These are phyloP conservation scores for Didymodactylos carnosus DNA, from an alignment of 2,888 invertebrate genomes.

Conservation along the genomic window DNA sequence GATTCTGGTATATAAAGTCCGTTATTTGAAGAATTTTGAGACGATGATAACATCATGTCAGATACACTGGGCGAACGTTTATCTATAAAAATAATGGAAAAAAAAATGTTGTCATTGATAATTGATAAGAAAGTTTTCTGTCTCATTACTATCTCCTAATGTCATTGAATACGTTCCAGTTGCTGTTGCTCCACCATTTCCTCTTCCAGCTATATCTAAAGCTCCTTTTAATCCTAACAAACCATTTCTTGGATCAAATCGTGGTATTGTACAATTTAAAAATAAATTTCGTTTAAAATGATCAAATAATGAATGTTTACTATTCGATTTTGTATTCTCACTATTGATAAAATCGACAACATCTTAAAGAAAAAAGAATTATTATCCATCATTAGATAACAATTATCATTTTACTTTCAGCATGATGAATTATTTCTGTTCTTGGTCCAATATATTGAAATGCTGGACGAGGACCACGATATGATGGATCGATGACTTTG, in stretches of 20 bases:
- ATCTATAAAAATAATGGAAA: no score
- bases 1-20: not conserved
- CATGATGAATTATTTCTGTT: constrained; percentile 8
- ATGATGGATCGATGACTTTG: not conserved
- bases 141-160: not conserved
- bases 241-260: constrained; percentile 12
- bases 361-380: not conserved
- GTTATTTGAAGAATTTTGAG: not conserved
- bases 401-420: not conserved
- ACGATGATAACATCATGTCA: not conserved
- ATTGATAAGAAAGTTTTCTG: not conserved
- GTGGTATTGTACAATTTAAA: constrained; percentile 7
- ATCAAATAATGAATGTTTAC: constrained; percentile 13
- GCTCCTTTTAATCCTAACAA: not conserved
- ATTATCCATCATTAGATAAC: not conserved
- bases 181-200: not conserved
- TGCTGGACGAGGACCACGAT: constrained; percentile 9
- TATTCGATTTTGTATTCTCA: constrained; percentile 9
- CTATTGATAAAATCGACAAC: constrained; percentile 12
- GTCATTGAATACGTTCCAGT: not conserved
- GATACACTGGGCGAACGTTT: no score
- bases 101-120: no score
- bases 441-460: constrained; percentile 10
- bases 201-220: not conserved
- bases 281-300: constrained; percentile 13